Evolutionary conservation across 64 coral and sea anemone species (phyloP), one percentile per base, ranked within the genome.

Genomic region (Anthopleura sola): DNA sequence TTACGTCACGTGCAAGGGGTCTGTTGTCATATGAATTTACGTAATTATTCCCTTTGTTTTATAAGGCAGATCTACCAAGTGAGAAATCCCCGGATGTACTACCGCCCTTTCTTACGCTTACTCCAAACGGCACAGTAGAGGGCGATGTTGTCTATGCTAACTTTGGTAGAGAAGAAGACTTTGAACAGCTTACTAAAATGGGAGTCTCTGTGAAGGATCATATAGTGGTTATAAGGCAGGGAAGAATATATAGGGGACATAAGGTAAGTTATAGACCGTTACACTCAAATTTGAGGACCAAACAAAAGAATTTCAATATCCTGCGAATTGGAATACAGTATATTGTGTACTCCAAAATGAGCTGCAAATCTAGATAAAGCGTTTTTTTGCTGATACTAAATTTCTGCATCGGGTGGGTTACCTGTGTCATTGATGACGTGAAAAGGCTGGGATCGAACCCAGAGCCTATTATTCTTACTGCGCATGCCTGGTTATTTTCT

Each of bases 61-160:
- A 48, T 21, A 3, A 79, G 76, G 76, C 31, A 23, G 6, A 48
- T 38, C 14, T 79, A 39, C 39, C 39, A 21, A 79, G 24, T 33
- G 76, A 83, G 50, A 16, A 38, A 56, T 29, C 26, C 16, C 82
- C 44, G 20, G 82, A 56, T 60, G 34, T 83, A 8, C n/a, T 60
- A 49, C 82, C 82, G 54, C 20, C 88, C 10, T 94, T 90, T 75
- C 66, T 99, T 17, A 86, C 85, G 26, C 90, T 75, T 80, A 89
- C 92, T 0, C 84, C 86, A 21, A 92, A 83, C 38, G 96, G 92
- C 1, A 58, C 62, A 23, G 92, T 90, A 7, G 7, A 53, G 20
- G 90, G 86, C 18, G 92, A 99, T 31, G 81, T 94, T 20, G 90
- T 99, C 21, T 99, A 94, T 69, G 96, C 87, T 37, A 94, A 99